Evolutionary conservation across 2,113 vertebrate genomes (phyloP).

Genomic region (Melanerpes aurifrons): DNA sequence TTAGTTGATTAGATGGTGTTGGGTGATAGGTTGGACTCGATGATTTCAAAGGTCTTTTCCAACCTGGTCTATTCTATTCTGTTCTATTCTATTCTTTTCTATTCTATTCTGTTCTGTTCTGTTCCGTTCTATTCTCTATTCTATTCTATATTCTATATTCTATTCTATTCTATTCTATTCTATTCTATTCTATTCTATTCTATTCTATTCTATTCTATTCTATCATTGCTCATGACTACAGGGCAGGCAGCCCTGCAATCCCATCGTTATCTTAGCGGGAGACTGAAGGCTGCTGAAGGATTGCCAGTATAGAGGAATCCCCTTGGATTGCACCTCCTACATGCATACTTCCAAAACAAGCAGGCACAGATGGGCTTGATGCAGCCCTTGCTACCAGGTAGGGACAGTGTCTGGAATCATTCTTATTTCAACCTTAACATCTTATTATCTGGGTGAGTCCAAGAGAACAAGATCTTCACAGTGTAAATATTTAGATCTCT

Average conservation of each 20-base stretch:
- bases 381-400: not conserved
- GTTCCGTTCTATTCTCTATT: too few relatives aligned
- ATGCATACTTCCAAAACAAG: not conserved
- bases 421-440: not conserved
- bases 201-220: too few relatives aligned
- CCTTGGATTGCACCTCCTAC: not conserved
- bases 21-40: too few relatives aligned
- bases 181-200: too few relatives aligned
- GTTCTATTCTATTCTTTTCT: too few relatives aligned
- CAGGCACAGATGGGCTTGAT: not conserved
- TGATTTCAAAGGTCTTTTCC: too few relatives aligned
- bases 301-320: not conserved
- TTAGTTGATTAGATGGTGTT: too few relatives aligned
- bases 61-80: too few relatives aligned
- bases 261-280: not conserved
- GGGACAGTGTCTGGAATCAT: not conserved
- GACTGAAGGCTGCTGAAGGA: not conserved
- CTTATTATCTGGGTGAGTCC: not conserved
- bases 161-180: too few relatives aligned
- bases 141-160: too few relatives aligned
- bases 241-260: not conserved
- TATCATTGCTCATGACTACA: not conserved
- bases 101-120: too few relatives aligned
- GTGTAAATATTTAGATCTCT: constrained; percentile 11
- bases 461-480: not conserved